These are phyloP conservation scores for Anser cygnoides DNA, from an alignment of 2,113 vertebrate species.

Conservation along the genomic window DNA sequence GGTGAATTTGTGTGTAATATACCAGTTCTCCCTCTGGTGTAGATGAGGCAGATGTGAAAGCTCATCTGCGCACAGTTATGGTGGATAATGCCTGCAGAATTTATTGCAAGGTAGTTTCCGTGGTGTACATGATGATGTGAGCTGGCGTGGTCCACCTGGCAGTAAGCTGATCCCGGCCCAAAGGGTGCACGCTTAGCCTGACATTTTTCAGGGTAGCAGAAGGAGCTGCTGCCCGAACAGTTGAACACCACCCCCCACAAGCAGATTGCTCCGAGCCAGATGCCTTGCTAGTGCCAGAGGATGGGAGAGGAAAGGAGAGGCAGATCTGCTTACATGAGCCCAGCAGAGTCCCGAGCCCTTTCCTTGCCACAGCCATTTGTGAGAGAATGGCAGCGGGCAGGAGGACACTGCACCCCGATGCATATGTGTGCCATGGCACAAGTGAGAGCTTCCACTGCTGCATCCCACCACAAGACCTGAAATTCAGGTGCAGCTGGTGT, in stretches of 20 bases:
- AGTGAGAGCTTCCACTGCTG: background rate
- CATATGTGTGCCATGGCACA: accelerated
- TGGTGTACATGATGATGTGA: background rate
- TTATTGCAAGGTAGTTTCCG: background rate
- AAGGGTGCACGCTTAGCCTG: background rate
- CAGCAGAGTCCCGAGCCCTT: background rate
- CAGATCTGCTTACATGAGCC: background rate
- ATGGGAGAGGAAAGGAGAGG: background rate
- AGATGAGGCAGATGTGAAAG: background rate
- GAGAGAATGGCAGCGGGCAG: background rate
- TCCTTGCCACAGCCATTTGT: background rate
- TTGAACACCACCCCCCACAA: background rate
- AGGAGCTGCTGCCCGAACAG: background rate
- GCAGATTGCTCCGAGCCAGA: background rate
- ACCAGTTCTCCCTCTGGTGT: background rate
- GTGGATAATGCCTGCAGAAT: background rate
- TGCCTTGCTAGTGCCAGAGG: background rate
- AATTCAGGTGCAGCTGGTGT: background rate
- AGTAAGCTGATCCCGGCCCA: background rate
- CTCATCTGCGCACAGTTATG: background rate
- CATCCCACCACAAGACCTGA: background rate
- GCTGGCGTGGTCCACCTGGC: background rate
- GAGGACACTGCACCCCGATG: background rate
- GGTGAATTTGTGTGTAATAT: background rate
- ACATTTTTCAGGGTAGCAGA: background rate